A percentile compares a stretch with the other conserved stretches of the same genome.
Conservation (phyloP, 2,113 vertebrate species). For the Chauna torquata region DNA sequence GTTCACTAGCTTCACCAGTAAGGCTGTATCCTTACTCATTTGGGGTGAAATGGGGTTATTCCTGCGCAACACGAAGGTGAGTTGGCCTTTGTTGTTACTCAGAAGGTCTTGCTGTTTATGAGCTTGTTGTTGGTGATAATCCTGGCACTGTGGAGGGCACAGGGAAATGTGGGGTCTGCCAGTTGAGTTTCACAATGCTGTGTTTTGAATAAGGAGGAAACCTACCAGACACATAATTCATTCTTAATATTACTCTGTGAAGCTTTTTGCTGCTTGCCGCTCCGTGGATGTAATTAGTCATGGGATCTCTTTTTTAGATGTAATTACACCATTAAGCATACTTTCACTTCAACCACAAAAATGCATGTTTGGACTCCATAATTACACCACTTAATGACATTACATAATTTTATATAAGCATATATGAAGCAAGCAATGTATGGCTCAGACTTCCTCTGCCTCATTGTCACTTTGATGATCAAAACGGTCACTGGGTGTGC, state of each 20-base stretch:
- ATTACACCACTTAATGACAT: neutral
- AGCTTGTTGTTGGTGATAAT: neutral
- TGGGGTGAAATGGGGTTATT: neutral
- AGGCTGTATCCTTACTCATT: neutral
- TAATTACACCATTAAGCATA: slow-evolving; percentile 31
- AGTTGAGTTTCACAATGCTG: neutral
- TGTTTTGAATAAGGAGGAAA: neutral
- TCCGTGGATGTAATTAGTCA: slow-evolving; percentile 36
- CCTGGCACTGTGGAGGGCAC: neutral
- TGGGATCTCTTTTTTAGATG: slow-evolving; percentile 14
- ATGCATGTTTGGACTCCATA: neutral
- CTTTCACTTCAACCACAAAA: slow-evolving; percentile 2
- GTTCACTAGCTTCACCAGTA: neutral
- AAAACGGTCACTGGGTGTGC: neutral
- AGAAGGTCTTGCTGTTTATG: neutral
- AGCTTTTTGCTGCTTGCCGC: neutral
- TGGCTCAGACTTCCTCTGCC: neutral
- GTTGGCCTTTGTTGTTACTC: neutral
- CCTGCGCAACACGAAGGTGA: neutral
- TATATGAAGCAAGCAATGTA: neutral
- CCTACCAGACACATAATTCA: neutral
- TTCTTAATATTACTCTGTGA: neutral
- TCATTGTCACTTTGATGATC: neutral
- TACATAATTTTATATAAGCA: neutral
- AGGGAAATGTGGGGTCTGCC: neutral